Base-by-base conservation (phyloP, 2,113 vertebrate species). In the Antechinus flavipes region DNA sequence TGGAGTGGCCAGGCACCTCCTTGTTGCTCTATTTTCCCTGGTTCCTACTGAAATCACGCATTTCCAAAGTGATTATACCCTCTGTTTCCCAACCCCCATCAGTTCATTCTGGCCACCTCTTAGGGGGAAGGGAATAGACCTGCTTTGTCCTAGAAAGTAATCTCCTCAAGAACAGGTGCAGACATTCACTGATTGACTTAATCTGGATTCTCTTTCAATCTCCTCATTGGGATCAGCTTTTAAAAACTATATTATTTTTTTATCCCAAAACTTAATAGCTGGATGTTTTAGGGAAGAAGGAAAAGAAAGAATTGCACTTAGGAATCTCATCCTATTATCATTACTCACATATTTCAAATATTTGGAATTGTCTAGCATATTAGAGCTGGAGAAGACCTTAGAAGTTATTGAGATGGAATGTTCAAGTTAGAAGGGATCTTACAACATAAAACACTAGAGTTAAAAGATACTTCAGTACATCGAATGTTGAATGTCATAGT, bases 171-270 rank as follows among this genome's bases (percentile, higher is more conserved):
- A 96, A 98, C 97, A 98, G 96, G 98, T 97, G 94, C 96, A 97
- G 97, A 97, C 90, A 94, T 97, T 97, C 97, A 97, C 97, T 98
- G 96, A 96, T 94, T 97, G 97, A 94, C 96, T 98, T 98, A 97
- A 98, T 98, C 98, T 98, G 97, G 97, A 98, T 98, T 98, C 97
- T 94, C 84, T 95, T 96, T 96, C 97, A 98, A 96, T 98, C 97
- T 98, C 97, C 93, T 98, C 97, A 96, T 96, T 94, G 96, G 55
- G 54, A 94, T 97, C 96, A 96, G 19, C 3, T 58, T 4, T 42
- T 22, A 30, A 35, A 22, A 8, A n/a, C 7, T 22, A 93, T 92
- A 61, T 11, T 55, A 54, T 53, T 54, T 4, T 91, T 94, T 93
- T 53, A 94, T 35, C 91, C 90, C 61, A 93, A 97, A 98, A 97